Evolutionary conservation across 1,140 invertebrate species (phyloP), one percentile per base, ranked within the genome.

Genomic region (Oscheius sp.): DNA sequence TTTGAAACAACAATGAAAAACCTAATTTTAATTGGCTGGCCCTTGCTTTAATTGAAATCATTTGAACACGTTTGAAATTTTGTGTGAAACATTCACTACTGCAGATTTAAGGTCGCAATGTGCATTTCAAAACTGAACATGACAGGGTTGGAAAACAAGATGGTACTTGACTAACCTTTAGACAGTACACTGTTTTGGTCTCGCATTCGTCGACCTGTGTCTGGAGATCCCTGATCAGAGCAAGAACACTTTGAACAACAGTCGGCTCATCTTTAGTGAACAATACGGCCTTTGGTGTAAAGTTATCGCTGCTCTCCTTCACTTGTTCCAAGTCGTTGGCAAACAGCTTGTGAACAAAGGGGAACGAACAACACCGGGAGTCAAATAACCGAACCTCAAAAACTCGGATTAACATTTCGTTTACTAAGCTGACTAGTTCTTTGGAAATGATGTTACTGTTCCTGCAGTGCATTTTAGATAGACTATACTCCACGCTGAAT

Each of bases 181-280:
- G 28, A 26, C 69, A 71, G 18, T 61, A 42, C 0, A 71, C 45
- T 7, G 45, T 32, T 31, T 71, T 55, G 18, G 29, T 49, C 34
- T 38, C 45, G 18, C 32, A 49, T 3, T 71, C 46, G 0, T 34
- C 38, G 13, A 71, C 64, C n/a, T 71, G 38, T 18, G 52, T 71
- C 42, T 64, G 58, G 2, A 71, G 34, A 10, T 64, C 59, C 34
- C 26, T 49, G 1, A 58, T 46, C 13, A 42, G 52, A 18, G 58
- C 69, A 18, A 71, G 58, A 2, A 71, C 69, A 64, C 58, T 65
- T 28, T 71, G 69, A 64, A 71, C 64, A 0, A 71, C 52, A 49
- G 69, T 71, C 15, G 45, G 35, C 13, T 38, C 69, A 62, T 65
- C 58, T 7, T 65, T 65, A 0, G 31, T 29, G 35, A 55, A 71